Conservation (phyloP, 2,113 vertebrate species). For the Monopterus albus region DNA sequence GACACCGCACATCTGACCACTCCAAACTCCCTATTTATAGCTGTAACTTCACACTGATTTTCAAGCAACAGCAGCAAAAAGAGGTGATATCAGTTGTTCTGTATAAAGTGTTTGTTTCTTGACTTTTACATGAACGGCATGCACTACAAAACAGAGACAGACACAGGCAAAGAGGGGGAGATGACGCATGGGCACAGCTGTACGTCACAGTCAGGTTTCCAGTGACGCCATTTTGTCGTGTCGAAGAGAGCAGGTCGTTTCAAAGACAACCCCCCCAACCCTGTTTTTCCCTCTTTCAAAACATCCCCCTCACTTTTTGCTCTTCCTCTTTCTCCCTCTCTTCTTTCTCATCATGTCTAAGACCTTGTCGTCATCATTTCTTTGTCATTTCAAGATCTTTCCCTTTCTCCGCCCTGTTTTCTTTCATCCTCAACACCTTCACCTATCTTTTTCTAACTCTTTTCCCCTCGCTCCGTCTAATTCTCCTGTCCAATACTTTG, state of each 20-base stretch:
- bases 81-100: conserved; percentile 13
- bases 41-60: conserved; percentile 12
- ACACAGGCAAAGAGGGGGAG: not conserved
- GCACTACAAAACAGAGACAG: too few relatives aligned
- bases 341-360: not conserved
- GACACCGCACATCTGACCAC: not conserved
- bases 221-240: conserved; percentile 64
- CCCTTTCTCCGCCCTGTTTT: not conserved
- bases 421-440: not conserved
- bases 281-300: conserved; percentile 1
- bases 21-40: not conserved
- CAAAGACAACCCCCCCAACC: conserved; percentile 69
- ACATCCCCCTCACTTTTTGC: not conserved
- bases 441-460: too few relatives aligned
- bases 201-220: conserved; percentile 63
- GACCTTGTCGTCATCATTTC: too few relatives aligned
- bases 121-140: too few relatives aligned
- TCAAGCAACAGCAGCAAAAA: not conserved
- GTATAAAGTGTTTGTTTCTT: too few relatives aligned
- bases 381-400: too few relatives aligned
- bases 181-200: conserved; percentile 2
- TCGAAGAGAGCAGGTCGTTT: conserved; percentile 73
- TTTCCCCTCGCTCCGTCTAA: not conserved
- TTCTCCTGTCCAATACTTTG: conserved; percentile 23
- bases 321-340: not conserved